These are phyloP conservation scores for Thecocarcelia acutangulata DNA, from an alignment of 2,888 invertebrate genomes.

Conservation along the genomic window DNA sequence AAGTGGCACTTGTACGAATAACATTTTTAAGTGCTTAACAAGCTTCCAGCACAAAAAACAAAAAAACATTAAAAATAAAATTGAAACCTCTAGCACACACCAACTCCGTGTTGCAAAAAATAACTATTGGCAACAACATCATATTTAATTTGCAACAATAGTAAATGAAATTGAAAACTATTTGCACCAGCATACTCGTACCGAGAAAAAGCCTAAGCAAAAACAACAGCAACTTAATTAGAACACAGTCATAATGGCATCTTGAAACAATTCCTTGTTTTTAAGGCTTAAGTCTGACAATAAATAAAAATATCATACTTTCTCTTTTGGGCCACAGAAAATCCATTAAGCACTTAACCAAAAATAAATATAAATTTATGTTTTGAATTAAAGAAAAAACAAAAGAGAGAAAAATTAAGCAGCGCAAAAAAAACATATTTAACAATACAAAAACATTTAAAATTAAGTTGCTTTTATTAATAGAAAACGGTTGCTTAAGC, in stretches of 20 bases:
- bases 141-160: conserved; percentile 42
- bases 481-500: conserved; percentile 70
- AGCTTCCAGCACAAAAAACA: conserved; percentile 56
- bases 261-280: conserved; percentile 38
- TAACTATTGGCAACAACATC: conserved; percentile 59
- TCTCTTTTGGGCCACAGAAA: not conserved
- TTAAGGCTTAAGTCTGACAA: not conserved
- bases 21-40: conserved; percentile 68
- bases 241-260: conserved; percentile 66
- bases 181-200: conserved; percentile 10
- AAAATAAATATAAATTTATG: not conserved
- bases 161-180: conserved; percentile 62
- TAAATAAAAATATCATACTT: conserved; percentile 12
- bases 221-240: conserved; percentile 51
- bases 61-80: not conserved
- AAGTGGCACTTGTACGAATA: conserved; percentile 67
- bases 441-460: conserved; percentile 13
- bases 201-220: conserved; percentile 16
- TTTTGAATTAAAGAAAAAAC: not conserved
- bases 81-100: conserved; percentile 27
- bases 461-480: conserved; percentile 60
- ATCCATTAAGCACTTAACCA: not conserved
- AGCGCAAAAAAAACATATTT: not conserved
- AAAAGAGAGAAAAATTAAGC: not conserved
- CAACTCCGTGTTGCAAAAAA: conserved; percentile 13